Evolutionary conservation across 2,888 invertebrate species (phyloP).

Genomic region (Patella caerulea): DNA sequence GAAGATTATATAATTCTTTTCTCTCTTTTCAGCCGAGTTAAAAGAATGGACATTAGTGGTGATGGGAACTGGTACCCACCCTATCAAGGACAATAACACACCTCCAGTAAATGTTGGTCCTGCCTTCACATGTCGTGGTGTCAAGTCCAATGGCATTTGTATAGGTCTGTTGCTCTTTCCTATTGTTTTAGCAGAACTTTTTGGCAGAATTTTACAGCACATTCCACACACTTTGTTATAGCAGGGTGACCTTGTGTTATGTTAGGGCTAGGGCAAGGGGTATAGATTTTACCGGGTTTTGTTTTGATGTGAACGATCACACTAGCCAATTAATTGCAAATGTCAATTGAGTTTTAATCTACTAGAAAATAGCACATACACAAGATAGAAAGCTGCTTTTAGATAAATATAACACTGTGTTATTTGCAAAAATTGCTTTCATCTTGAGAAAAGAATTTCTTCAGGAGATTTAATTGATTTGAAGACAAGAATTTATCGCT

Average conservation of each 20-base stretch:
- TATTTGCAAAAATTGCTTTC: too few relatives aligned
- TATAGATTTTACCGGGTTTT: too few relatives aligned
- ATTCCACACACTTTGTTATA: conserved; percentile 4
- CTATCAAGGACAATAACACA: conserved; percentile 49
- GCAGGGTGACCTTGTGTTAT: background rate
- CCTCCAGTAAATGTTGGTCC: conserved; percentile 41
- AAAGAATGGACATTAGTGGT: conserved; percentile 64
- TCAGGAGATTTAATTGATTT: too few relatives aligned
- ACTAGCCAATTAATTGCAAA: too few relatives aligned
- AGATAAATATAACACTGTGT: too few relatives aligned
- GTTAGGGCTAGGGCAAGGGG: too few relatives aligned
- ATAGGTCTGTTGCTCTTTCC: conserved; percentile 54
- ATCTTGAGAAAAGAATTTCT: too few relatives aligned
- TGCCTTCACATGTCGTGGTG: conserved; percentile 56
- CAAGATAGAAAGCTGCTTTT: too few relatives aligned
- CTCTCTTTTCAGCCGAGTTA: conserved; percentile 57
- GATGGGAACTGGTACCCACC: conserved; percentile 57
- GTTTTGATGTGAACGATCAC: too few relatives aligned
- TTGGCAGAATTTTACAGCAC: conserved; percentile 11
- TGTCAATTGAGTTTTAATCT: too few relatives aligned
- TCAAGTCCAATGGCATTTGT: conserved; percentile 57
- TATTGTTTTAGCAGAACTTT: conserved; percentile 22
- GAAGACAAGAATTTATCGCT: too few relatives aligned
- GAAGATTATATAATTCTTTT: background rate
- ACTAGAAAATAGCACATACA: too few relatives aligned